phyloP scores from a whole-genome alignment of 2,113 vertebrate species.

The Eretmochelys imbricata region DNA sequence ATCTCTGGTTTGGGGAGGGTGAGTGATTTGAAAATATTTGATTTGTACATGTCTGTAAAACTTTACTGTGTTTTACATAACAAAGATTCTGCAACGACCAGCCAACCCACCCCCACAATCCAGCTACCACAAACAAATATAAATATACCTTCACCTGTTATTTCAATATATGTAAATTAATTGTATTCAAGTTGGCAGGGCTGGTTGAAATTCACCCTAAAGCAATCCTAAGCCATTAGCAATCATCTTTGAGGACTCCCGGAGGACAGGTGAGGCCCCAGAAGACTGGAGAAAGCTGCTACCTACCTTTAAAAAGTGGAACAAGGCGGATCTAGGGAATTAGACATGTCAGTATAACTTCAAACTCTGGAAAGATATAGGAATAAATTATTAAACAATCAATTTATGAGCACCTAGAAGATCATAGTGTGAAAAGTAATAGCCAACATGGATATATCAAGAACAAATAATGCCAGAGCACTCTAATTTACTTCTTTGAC shows the following conservation, averaged over 20 bases:
- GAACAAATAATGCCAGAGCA: not conserved
- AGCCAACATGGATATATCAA: not conserved
- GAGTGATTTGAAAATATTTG: not conserved
- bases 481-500: not conserved
- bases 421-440: not conserved
- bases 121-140: not conserved
- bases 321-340: not conserved
- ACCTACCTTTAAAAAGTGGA: not conserved
- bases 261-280: not conserved
- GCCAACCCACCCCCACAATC: not conserved
- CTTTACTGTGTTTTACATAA: not conserved
- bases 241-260: not conserved
- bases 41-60: not conserved
- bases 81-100: not conserved
- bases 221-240: not conserved
- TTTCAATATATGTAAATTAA: not conserved
- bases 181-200: not conserved
- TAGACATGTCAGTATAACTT: not conserved
- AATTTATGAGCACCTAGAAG: not conserved
- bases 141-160: not conserved
- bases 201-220: not conserved
- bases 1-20: not conserved
- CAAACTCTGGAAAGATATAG: not conserved
- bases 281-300: not conserved
- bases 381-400: not conserved